These are phyloP conservation scores for Hypselothyrea guttata DNA, from an alignment of 2,888 invertebrate species.

Conservation along the genomic window DNA sequence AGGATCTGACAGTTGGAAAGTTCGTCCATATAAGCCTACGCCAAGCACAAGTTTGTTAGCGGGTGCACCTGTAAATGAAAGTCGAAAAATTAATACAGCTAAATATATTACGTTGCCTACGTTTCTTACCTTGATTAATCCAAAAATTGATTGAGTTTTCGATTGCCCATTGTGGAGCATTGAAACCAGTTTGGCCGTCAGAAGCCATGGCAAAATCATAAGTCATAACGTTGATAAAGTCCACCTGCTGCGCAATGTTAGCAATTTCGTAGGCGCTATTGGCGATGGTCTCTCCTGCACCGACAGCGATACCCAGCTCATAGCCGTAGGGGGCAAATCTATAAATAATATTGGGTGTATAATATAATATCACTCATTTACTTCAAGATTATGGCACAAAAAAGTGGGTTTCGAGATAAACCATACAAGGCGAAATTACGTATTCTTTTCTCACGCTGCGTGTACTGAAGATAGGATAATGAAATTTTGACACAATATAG, in stretches of 20 bases:
- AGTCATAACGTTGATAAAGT: slow-evolving; percentile 66
- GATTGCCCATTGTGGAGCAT: slow-evolving; percentile 83
- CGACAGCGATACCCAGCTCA: slow-evolving; percentile 87
- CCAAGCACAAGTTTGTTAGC: slow-evolving; percentile 92
- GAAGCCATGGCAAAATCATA: slow-evolving; percentile 67
- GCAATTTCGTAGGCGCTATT: slow-evolving; percentile 55
- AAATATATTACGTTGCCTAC: no score
- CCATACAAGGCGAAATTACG: no score
- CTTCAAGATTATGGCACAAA: no score
- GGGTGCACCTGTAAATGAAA: slow-evolving; percentile 83
- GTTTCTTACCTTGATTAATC: slow-evolving; percentile 89
- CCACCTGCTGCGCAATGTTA: slow-evolving; percentile 59
- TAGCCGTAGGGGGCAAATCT: slow-evolving; percentile 60
- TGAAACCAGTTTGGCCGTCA: slow-evolving; percentile 56
- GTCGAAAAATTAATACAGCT: no score
- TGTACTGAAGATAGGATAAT: no score
- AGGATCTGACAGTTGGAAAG: slow-evolving; percentile 88
- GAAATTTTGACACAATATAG: no score
- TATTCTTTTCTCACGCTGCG: no score
- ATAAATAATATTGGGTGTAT: no score
- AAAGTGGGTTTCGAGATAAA: no score
- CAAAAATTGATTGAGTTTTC: slow-evolving; percentile 93
- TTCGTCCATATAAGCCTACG: slow-evolving; percentile 92
- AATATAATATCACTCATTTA: no score
- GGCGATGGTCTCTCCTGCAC: slow-evolving; percentile 52